Base-by-base conservation (phyloP, 2,888 invertebrate species). In the Amblyjoppa proteus region DNA sequence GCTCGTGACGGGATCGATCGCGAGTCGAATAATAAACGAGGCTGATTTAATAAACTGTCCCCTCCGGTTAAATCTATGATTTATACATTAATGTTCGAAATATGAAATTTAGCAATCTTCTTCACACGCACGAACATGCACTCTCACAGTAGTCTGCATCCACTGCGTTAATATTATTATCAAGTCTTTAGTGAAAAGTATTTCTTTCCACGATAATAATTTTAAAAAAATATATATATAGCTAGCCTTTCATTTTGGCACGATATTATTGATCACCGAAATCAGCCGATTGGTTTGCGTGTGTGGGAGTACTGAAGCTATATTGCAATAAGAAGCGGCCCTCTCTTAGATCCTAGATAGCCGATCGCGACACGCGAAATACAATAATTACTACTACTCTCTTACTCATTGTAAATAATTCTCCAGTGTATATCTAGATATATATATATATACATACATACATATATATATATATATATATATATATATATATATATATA, bases 211-310 rank as follows among this genome's bases (percentile, higher is more conserved):
- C 13, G 58, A 28, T 58, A 5, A 49, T 9, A 69, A 75, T n/a
- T n/a, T n/a, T 41, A 69, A 75, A 53, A 31, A 58, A 64, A 75
- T 20, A 20, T 20, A 20, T 20, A 20, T 20, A 20, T 20, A 78
- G 81, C 81, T 64, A 74, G 85, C 66, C 82, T 81, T n/a, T 70
- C 34, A 78, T 84, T 83, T 82, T 75, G 75, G 80, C 87, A 83
- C 85, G 81, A 83, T 49, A 49, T 68, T 75, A 56, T 74, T 56
- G 51, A 78, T 81, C 84, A 82, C 78, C 68, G 78, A 81, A 83
- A 76, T 84, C 77, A 78, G 77, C 81, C 77, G 77, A 81, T 90
- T 89, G 85, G 86, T 88, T 90, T 90, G 88, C 87, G 90, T 89
- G 89, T 88, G 89, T 89, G 88, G 87, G 87, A 89, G 87, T 89